These are phyloP conservation scores for Mythimna vitellina DNA, from an alignment of 2,888 invertebrate species.

Conservation along the genomic window DNA sequence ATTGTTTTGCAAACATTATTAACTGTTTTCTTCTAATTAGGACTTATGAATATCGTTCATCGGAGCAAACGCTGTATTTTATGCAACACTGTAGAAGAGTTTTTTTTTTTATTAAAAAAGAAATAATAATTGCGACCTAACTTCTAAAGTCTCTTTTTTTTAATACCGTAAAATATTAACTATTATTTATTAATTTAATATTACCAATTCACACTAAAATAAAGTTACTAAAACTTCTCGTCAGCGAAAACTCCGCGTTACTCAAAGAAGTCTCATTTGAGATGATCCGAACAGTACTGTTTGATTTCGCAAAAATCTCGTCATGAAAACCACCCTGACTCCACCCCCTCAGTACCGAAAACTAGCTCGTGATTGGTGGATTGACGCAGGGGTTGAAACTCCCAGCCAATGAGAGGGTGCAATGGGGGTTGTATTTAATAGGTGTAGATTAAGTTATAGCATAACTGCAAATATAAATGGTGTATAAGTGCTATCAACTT, in stretches of 20 bases:
- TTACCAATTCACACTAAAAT: slow-evolving; percentile 27
- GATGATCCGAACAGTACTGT: slow-evolving; percentile 81
- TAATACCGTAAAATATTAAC: neutral
- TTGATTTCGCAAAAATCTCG: slow-evolving; percentile 81
- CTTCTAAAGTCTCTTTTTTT: neutral
- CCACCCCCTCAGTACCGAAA: slow-evolving; percentile 83
- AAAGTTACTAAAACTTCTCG: slow-evolving; percentile 73
- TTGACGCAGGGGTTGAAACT: slow-evolving; percentile 82
- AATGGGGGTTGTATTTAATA: slow-evolving; percentile 83
- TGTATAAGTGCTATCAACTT: slow-evolving; percentile 83
- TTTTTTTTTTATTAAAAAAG: neutral
- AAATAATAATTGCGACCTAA: neutral
- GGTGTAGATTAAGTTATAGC: slow-evolving; percentile 89
- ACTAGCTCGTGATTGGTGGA: slow-evolving; percentile 79
- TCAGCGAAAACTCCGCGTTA: slow-evolving; percentile 54
- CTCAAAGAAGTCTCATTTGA: slow-evolving; percentile 68
- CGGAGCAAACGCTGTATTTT: neutral
- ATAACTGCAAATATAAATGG: slow-evolving; percentile 83
- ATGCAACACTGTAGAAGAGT: neutral
- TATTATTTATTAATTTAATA: slow-evolving; percentile 7
- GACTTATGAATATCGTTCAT: neutral
- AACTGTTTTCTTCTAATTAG: neutral
- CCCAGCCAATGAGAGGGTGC: slow-evolving; percentile 79
- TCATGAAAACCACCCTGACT: slow-evolving; percentile 85
- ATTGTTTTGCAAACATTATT: slow-evolving; percentile 2